Conservation (phyloP, 2,888 invertebrate genomes). For the Vandiemenella viatica region DNA sequence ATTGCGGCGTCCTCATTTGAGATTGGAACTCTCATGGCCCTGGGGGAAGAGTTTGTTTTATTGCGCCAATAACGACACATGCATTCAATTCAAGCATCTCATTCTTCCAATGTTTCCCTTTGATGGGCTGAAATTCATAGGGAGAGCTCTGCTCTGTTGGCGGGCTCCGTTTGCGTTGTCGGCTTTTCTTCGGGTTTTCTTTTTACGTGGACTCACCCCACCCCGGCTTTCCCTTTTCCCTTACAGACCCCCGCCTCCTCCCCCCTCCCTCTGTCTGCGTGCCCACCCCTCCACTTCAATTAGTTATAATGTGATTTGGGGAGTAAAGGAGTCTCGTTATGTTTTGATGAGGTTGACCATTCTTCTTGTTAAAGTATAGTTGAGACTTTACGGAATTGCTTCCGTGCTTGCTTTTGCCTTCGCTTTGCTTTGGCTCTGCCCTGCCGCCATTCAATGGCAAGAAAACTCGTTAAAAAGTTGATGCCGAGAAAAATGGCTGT, state of each 20-base stretch:
- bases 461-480: constrained; percentile 22
- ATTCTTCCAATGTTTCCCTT: too few species aligned
- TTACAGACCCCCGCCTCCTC: background rate
- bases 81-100: background rate
- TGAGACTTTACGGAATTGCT: constrained; percentile 9
- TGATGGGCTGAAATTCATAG: constrained; percentile 2
- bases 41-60: background rate
- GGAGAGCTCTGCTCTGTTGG: background rate
- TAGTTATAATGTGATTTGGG: constrained; percentile 16
- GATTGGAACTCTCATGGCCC: background rate
- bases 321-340: constrained; percentile 12
- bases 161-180: background rate
- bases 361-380: constrained; percentile 7
- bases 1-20: too few species aligned
- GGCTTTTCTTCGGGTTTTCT: background rate
- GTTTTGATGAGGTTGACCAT: constrained; percentile 16
- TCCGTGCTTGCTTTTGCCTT: too few species aligned
- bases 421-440: constrained; percentile 5
- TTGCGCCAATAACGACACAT: constrained; percentile 1
- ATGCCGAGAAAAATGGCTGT: constrained; percentile 12
- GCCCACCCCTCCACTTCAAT: constrained; percentile 10
- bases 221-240: background rate
- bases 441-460: constrained; percentile 5
- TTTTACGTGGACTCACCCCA: background rate
- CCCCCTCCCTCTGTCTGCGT: background rate